Percentiles rank a stretch among this genome's conserved stretches.
Conservation (phyloP, 2,113 vertebrate genomes). For the Helogale parvula region DNA sequence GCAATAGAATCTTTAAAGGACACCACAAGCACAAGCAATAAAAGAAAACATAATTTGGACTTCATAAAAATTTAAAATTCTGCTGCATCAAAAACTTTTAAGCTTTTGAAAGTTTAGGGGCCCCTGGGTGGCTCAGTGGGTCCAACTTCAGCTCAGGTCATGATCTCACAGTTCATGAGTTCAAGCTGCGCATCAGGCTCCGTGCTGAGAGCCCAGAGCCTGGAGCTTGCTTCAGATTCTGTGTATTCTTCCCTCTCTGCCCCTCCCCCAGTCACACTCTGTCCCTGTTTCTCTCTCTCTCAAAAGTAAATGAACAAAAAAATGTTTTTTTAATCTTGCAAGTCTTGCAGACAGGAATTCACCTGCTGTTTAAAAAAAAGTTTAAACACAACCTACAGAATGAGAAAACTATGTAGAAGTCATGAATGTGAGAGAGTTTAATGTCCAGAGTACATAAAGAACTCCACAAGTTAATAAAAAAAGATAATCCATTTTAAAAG, state of each 20-base stretch:
- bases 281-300: background rate
- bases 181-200: background rate
- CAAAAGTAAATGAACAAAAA: too few relatives aligned
- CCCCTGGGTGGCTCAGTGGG: background rate
- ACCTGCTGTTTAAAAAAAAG: background rate
- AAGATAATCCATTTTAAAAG: slow-evolving; percentile 14
- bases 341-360: too few relatives aligned
- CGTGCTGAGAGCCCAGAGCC: background rate
- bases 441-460: background rate
- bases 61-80: background rate
- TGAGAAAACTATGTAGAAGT: background rate
- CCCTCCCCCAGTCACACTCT: background rate
- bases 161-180: background rate
- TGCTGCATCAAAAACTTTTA: background rate
- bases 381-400: background rate
- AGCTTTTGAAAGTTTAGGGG: background rate
- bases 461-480: background rate
- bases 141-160: background rate
- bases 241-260: background rate
- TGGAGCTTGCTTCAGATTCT: background rate
- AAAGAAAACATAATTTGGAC: background rate
- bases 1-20: background rate
- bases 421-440: background rate
- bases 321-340: too few relatives aligned
- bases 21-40: background rate